Conservation (phyloP, 2,888 invertebrate species). For the Lucinisca nassula region DNA sequence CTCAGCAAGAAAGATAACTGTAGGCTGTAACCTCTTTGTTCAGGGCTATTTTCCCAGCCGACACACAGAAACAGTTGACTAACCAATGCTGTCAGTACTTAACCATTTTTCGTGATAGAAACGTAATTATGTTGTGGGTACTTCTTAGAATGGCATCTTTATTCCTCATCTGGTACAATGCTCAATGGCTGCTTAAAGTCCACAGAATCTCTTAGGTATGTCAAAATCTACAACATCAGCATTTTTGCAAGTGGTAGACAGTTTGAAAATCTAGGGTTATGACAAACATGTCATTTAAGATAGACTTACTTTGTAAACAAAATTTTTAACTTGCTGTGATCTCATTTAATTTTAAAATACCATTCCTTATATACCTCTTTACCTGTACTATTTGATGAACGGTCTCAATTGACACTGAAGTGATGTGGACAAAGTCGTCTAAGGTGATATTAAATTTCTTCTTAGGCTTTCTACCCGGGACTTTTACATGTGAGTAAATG, state of each 20-base stretch:
- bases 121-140: too few species aligned
- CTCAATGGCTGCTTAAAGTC: too few species aligned
- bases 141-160: too few species aligned
- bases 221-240: neutral
- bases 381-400: neutral
- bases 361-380: neutral
- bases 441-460: slow-evolving; percentile 5
- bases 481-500: neutral
- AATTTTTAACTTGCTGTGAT: neutral
- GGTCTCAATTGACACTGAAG: neutral
- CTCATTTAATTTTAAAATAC: neutral
- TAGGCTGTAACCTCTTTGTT: too few species aligned
- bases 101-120: too few species aligned
- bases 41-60: too few species aligned
- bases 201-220: too few species aligned
- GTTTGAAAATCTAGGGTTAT: too few species aligned
- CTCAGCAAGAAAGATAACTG: too few species aligned
- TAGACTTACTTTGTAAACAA: neutral
- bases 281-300: neutral
- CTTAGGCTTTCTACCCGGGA: neutral
- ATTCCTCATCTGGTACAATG: too few species aligned
- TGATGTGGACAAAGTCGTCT: neutral
- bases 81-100: too few species aligned
- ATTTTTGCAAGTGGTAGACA: neutral
- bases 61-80: too few species aligned